Percentiles rank a stretch among this genome's conserved stretches.
phyloP scores from a whole-genome alignment of 2,113 vertebrate species.

The Platycercus adscitus region DNA sequence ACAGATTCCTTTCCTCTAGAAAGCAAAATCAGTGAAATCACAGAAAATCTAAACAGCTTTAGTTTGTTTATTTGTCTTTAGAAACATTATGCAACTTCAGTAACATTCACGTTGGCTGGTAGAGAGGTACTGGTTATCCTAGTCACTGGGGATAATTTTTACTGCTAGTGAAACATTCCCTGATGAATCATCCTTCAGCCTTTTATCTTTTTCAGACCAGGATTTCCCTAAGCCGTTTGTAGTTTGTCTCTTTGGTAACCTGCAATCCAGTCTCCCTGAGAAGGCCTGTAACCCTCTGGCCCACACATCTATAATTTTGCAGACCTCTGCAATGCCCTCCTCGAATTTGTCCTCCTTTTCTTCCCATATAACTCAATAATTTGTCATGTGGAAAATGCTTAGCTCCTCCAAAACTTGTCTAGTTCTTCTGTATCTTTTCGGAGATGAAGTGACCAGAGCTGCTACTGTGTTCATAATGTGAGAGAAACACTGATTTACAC shows the following conservation, averaged over 20 bases:
- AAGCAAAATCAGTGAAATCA: neutral
- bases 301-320: neutral
- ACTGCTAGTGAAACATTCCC: neutral
- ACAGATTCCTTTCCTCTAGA: neutral
- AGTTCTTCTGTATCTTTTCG: neutral
- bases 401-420: neutral
- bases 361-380: neutral
- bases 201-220: neutral
- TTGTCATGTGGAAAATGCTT: neutral
- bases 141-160: neutral
- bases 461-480: neutral
- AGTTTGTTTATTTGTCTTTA: neutral
- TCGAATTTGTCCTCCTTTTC: neutral
- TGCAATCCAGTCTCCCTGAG: neutral
- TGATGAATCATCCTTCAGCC: neutral
- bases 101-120: neutral
- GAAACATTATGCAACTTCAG: neutral
- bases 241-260: neutral
- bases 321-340: neutral
- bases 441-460: accelerated
- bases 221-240: neutral
- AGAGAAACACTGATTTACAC: neutral
- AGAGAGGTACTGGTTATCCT: neutral
- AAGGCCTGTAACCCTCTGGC: neutral
- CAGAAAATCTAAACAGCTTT: neutral